A percentile compares a stretch with the other conserved stretches of the same genome.
Conservation (phyloP, 1,140 invertebrate species). For the Bombus fervidus region DNA sequence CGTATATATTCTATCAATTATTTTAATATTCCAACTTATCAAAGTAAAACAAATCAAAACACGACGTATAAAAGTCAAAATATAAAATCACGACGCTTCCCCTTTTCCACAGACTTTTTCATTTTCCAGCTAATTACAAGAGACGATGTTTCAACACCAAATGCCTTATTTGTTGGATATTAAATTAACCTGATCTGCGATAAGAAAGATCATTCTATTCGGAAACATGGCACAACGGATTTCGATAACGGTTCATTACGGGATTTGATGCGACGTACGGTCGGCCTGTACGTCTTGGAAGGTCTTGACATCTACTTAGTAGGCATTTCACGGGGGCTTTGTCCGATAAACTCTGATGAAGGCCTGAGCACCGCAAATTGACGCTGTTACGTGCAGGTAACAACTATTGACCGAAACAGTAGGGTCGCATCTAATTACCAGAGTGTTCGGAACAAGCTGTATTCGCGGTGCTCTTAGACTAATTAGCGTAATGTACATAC, state of each 20-base stretch:
- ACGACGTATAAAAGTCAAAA: background rate
- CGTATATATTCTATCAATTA: no score
- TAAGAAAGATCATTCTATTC: background rate
- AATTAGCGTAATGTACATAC: constrained; percentile 26
- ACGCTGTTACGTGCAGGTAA: constrained; percentile 25
- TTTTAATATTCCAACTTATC: no score
- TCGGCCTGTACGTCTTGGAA: background rate
- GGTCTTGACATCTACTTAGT: constrained; percentile 7
- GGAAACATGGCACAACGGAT: background rate
- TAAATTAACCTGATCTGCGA: background rate
- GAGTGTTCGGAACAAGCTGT: constrained; percentile 21
- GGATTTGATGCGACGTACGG: background rate
- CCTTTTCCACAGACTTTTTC: background rate
- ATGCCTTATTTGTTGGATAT: background rate
- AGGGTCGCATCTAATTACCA: constrained; percentile 33
- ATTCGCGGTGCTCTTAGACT: constrained; percentile 21
- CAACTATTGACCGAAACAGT: constrained; percentile 31
- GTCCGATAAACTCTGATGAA: constrained; percentile 33
- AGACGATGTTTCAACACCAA: no score
- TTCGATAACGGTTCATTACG: background rate
- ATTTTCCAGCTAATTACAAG: background rate
- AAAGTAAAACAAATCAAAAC: background rate
- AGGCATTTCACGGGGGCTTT: constrained; percentile 18
- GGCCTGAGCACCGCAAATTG: constrained; percentile 7
- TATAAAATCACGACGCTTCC: background rate